phyloP scores from a whole-genome alignment of 2,888 invertebrate species.

The Meliscaeva auricollis region DNA sequence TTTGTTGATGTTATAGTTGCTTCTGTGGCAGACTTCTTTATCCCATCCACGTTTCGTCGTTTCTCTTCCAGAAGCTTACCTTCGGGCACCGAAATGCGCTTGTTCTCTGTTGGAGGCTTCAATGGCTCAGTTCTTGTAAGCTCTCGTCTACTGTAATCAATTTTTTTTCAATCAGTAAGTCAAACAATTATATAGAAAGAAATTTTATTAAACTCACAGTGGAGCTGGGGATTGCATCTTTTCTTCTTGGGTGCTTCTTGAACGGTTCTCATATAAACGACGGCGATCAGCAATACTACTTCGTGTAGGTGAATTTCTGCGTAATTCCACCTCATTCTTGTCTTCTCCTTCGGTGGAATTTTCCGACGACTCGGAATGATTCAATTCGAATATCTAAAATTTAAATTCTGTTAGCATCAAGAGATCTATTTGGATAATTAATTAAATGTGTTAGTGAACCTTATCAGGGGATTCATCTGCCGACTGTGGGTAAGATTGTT shows the following conservation, averaged over 20 bases:
- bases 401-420: slow-evolving; percentile 36
- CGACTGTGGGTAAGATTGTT: slow-evolving; percentile 71
- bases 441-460: slow-evolving; percentile 78
- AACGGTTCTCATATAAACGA: slow-evolving; percentile 90
- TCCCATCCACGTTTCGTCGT: slow-evolving; percentile 79
- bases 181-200: not conserved
- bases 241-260: slow-evolving; percentile 88
- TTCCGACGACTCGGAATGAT: slow-evolving; percentile 84
- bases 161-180: not conserved
- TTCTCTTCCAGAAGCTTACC: slow-evolving; percentile 82
- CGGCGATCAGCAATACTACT: slow-evolving; percentile 91
- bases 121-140: slow-evolving; percentile 83
- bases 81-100: slow-evolving; percentile 82
- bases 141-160: slow-evolving; percentile 87
- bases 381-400: slow-evolving; percentile 83
- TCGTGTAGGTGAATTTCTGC: slow-evolving; percentile 87
- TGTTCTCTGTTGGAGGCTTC: slow-evolving; percentile 79
- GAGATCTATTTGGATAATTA: slow-evolving; percentile 9
- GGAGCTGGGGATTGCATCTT: slow-evolving; percentile 91
- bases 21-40: slow-evolving; percentile 84
- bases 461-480: slow-evolving; percentile 83
- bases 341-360: slow-evolving; percentile 85
- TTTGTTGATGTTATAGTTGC: slow-evolving; percentile 87
- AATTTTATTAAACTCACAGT: slow-evolving; percentile 85
- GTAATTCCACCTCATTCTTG: slow-evolving; percentile 85